phyloP scores from a whole-genome alignment of 2,113 vertebrate genomes.

The Cacatua alba region DNA sequence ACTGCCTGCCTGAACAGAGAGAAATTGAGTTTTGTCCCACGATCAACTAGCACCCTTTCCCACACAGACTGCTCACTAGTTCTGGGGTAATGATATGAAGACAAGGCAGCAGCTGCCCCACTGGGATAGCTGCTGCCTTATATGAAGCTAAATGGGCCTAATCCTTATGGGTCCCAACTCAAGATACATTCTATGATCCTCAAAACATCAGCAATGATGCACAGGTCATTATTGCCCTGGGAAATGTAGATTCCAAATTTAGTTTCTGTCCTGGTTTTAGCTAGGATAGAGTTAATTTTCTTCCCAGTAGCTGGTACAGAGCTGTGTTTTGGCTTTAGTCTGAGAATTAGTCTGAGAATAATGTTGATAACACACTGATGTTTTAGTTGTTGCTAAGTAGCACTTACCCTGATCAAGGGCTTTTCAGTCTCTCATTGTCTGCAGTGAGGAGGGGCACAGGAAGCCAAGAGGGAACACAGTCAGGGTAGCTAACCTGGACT shows the following conservation, averaged over 20 bases:
- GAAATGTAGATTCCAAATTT: neutral
- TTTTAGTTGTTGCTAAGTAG: neutral
- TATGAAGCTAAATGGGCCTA: neutral
- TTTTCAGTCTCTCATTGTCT: neutral
- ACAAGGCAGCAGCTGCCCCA: neutral
- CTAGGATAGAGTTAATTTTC: neutral
- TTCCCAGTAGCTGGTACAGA: neutral
- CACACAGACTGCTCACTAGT: neutral
- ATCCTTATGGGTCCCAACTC: neutral
- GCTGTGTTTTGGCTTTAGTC: neutral
- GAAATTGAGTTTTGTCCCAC: neutral
- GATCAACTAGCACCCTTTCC: neutral
- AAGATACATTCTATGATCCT: neutral
- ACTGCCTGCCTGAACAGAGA: neutral
- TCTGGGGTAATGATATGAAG: neutral
- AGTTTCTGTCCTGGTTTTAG: neutral
- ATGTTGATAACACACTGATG: neutral
- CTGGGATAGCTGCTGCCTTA: neutral
- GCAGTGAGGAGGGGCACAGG: neutral
- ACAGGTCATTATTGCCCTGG: neutral
- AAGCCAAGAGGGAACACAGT: neutral
- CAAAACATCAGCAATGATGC: neutral
- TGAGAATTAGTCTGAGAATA: neutral
- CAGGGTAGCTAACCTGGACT: neutral
- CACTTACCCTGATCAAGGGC: neutral